A percentile compares a stretch with the other conserved stretches of the same genome.
Evolutionary conservation across 1,140 invertebrate genomes (phyloP).

Genomic region (Saccostrea cuccullata): DNA sequence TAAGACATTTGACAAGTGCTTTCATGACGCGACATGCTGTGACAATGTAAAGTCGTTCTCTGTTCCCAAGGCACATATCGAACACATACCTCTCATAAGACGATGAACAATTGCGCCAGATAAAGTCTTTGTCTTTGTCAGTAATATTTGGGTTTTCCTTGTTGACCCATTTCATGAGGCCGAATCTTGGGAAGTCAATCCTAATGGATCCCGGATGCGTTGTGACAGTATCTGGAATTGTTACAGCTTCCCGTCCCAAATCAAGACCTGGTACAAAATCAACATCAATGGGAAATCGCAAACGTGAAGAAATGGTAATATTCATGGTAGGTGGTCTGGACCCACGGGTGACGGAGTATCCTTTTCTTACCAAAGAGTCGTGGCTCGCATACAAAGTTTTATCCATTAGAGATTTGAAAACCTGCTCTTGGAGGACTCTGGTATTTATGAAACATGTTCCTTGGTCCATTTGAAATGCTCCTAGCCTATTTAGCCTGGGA

Average conservation of each 20-base stretch:
- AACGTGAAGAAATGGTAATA: not conserved
- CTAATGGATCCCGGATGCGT: not conserved
- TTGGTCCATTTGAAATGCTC: constrained; percentile 1
- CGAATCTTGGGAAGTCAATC: not conserved
- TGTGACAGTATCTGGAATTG: not conserved
- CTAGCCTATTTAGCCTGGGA: not conserved
- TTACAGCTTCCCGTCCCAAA: not conserved
- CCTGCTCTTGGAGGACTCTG: not conserved
- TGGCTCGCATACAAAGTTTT: not conserved
- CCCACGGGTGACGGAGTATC: not conserved
- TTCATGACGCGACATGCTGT: not conserved
- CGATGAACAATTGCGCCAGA: not conserved
- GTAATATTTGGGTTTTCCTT: not conserved
- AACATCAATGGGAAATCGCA: not conserved
- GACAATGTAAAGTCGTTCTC: constrained; percentile 18
- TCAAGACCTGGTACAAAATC: not conserved
- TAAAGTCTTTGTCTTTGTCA: not conserved
- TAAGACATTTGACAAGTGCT: not conserved
- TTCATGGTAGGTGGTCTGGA: constrained; percentile 1
- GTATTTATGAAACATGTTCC: not conserved
- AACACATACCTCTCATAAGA: constrained; percentile 3
- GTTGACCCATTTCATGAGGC: constrained; percentile 18
- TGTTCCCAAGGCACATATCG: not conserved
- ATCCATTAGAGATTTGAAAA: constrained; percentile 19
- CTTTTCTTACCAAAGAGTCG: not conserved